These are phyloP conservation scores for Sarcophaga peregrina DNA, from an alignment of 1,140 invertebrate species.

Conservation along the genomic window DNA sequence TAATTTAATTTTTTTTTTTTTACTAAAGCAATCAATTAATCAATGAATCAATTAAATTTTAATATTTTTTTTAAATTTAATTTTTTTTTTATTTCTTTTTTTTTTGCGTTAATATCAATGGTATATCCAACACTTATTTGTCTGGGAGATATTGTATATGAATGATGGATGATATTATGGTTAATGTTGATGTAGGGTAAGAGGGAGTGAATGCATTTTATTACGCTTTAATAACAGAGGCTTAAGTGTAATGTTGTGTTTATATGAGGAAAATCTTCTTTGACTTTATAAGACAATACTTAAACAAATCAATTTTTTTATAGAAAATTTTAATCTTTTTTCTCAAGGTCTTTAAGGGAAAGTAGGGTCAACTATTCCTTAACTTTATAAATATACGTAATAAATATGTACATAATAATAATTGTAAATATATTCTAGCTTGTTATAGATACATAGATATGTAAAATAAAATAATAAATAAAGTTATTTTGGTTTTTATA, in stretches of 20 bases:
- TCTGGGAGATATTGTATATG: not conserved
- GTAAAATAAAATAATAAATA: too few species aligned
- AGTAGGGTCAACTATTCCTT: too few species aligned
- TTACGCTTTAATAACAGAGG: too few species aligned
- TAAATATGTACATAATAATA: too few species aligned
- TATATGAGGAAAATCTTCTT: not conserved
- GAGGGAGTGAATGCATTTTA: not conserved
- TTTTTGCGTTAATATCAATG: constrained; percentile 1
- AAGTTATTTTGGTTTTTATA: too few species aligned
- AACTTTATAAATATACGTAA: too few species aligned
- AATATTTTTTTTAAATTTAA: not conserved
- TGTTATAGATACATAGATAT: too few species aligned
- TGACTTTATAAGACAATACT: not conserved
- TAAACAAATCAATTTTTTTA: not conserved
- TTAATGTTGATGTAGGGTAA: not conserved
- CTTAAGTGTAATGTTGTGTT: not conserved
- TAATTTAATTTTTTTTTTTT: not conserved
- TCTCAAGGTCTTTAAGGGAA: too few species aligned
- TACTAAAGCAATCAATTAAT: too few species aligned
- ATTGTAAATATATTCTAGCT: too few species aligned
- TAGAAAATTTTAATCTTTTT: not conserved
- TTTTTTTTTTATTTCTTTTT: too few species aligned
- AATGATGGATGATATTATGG: not conserved
- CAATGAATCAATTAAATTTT: too few species aligned
- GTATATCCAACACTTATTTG: constrained; percentile 23